Conservation (phyloP, 2,888 invertebrate genomes). For the Amphipyra berbera region DNA sequence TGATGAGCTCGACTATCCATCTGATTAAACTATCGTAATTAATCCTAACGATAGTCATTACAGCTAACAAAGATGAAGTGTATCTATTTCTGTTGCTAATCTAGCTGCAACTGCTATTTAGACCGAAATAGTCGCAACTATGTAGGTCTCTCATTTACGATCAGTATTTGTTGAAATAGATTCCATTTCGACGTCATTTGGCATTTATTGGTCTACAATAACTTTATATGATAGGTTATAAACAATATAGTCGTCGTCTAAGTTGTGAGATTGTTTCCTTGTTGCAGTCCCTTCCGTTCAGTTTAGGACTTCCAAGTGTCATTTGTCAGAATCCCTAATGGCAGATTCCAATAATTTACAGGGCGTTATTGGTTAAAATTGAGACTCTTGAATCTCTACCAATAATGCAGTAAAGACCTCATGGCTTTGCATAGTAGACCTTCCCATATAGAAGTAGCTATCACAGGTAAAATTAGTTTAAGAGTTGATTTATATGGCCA, state of each 20-base stretch:
- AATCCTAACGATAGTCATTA: conserved; percentile 42
- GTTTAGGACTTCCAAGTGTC: background rate
- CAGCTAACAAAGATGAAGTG: conserved; percentile 45
- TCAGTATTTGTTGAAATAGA: conserved; percentile 31
- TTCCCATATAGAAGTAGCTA: too few relatives aligned
- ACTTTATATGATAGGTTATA: conserved; percentile 26
- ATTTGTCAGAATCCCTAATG: conserved; percentile 7
- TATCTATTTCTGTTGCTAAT: conserved; percentile 38
- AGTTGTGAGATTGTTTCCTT: conserved; percentile 19
- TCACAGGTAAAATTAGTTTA: too few relatives aligned
- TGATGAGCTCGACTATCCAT: conserved; percentile 22
- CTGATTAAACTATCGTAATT: conserved; percentile 32
- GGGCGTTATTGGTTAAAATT: too few relatives aligned
- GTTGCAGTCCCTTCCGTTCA: conserved; percentile 1
- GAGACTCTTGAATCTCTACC: too few relatives aligned
- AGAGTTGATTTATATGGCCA: too few relatives aligned
- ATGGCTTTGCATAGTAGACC: too few relatives aligned
- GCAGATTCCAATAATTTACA: too few relatives aligned
- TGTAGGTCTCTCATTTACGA: conserved; percentile 48
- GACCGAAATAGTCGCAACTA: conserved; percentile 39
- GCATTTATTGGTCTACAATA: conserved; percentile 39
- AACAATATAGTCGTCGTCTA: conserved; percentile 15
- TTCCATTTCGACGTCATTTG: conserved; percentile 30
- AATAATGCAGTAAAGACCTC: too few relatives aligned
- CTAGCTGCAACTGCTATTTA: conserved; percentile 32